Conservation (phyloP, 2,888 invertebrate genomes). For the Drosophila lutescens region DNA sequence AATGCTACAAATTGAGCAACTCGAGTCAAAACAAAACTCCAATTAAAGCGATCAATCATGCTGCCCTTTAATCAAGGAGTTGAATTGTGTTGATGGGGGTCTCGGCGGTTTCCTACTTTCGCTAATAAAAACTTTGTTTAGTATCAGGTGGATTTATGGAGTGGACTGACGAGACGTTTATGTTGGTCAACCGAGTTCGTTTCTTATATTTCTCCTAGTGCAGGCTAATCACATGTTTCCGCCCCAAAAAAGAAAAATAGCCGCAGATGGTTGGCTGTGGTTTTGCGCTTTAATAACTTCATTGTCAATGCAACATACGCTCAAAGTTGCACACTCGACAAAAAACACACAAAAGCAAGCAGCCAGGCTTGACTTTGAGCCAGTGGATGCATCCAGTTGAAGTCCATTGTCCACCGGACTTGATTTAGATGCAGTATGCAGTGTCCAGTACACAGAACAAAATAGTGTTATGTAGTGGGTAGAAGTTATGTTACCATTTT, state of each 20-base stretch:
- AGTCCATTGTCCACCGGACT: constrained; percentile 43
- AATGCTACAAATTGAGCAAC: constrained; percentile 52
- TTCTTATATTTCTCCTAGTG: constrained; percentile 24
- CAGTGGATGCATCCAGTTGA: constrained; percentile 11
- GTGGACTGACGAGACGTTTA: constrained; percentile 26
- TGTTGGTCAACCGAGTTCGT: constrained; percentile 16
- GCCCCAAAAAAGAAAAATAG: constrained; percentile 38
- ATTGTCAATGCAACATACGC: constrained; percentile 74
- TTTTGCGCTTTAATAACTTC: constrained; percentile 77
- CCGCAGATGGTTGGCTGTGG: constrained; percentile 54
- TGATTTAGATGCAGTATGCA: constrained; percentile 56
- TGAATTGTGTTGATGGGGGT: constrained; percentile 19
- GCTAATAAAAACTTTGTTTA: constrained; percentile 35
- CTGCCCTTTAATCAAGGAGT: constrained; percentile 25
- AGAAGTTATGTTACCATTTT: too few species aligned
- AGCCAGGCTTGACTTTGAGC: constrained; percentile 26
- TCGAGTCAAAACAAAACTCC: constrained; percentile 1
- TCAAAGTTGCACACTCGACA: constrained; percentile 50
- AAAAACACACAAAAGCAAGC: constrained; percentile 30
- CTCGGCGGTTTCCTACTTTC: constrained; percentile 34
- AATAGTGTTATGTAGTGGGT: too few species aligned
- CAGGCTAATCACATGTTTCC: constrained; percentile 64
- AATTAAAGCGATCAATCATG: constrained; percentile 23
- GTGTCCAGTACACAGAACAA: constrained; percentile 5
- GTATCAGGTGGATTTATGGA: constrained; percentile 36